Base-by-base conservation (phyloP, 2,113 vertebrate genomes). In the Notarius quadriscutis region DNA sequence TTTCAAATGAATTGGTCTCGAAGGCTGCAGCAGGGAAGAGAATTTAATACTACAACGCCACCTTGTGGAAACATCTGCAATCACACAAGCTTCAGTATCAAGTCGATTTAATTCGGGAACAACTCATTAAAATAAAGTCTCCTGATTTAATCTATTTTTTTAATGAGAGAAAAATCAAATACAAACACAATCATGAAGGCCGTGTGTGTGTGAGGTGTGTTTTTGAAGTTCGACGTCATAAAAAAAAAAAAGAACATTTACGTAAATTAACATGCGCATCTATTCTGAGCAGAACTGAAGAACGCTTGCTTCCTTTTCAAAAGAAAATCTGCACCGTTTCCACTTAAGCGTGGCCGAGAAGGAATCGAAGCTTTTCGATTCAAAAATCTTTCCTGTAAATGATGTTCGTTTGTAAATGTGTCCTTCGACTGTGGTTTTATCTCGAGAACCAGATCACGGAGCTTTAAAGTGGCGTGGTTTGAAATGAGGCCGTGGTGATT, bases 181-280 rank as follows among this genome's bases (percentile, higher is more conserved):
- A 74, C 69, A 7, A 74, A 74, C 84, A 94, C 80, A 94, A 92
- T 7, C 93, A 93, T 92, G 93, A 93, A 94, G 91, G 93, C 90
- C 78, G 30, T 79, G 81, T 94, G 94, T 93, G 94, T 94, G n/a
- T n/a, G n/a, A n/a, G n/a, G n/a, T n/a, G 93, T 94, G 69, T 87
- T 93, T 94, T 93, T 94, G 87, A 91, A 87, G 81, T 86, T 90
- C 94, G 90, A 93, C 0, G 1, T 12, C 9, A 75, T 75, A 90
- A 91, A 93, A 84, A 91, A 92, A n/a, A n/a, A n/a, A n/a, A 91
- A 93, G 87, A 91, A 92, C 18, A 1, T 74, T 41, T 72, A 15
- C 69, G 41, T 72, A 18, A 18, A 72, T 72, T 17, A 20, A 9
- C 27, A 71, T 34, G 6, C 6, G 57, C 15, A 18, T 58, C 57